phyloP scores from a whole-genome alignment of 1,140 invertebrate species.

The Solen grandis region DNA sequence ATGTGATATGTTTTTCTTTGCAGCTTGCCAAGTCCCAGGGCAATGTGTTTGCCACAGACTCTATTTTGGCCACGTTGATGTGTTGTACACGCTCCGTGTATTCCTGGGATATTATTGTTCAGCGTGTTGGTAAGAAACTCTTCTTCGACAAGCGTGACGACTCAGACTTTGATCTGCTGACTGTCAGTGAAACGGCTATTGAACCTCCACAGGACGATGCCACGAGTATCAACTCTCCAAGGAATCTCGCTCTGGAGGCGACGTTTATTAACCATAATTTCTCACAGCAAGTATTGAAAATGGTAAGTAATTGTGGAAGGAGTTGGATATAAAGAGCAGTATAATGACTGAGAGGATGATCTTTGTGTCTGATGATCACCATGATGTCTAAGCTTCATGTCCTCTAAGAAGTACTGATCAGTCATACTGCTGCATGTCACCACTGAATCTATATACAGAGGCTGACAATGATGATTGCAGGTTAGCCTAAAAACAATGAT shows the following conservation, averaged over 20 bases:
- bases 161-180: conserved; percentile 97
- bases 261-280: conserved; percentile 99
- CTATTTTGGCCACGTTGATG: conserved; percentile 99
- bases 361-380: not conserved
- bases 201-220: conserved; percentile 98
- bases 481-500: no score
- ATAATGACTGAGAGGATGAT: not conserved
- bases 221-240: conserved; percentile 94
- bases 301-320: conserved; percentile 77
- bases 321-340: not conserved
- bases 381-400: no score
- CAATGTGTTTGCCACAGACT: conserved; percentile 99
- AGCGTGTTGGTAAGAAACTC: conserved; percentile 98
- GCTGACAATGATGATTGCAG: no score
- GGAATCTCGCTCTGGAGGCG: conserved; percentile 97
- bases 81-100: conserved; percentile 98
- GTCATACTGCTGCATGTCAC: no score
- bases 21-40: conserved; percentile 92
- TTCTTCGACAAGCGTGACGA: conserved; percentile 99
- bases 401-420: no score
- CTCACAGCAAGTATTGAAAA: conserved; percentile 95
- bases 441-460: no score
- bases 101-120: conserved; percentile 99
- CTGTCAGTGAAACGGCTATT: conserved; percentile 98
- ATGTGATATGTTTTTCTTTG: conserved; percentile 53